Base-by-base conservation (phyloP, 2,888 invertebrate genomes). In the Drosophila paramelanica region DNA sequence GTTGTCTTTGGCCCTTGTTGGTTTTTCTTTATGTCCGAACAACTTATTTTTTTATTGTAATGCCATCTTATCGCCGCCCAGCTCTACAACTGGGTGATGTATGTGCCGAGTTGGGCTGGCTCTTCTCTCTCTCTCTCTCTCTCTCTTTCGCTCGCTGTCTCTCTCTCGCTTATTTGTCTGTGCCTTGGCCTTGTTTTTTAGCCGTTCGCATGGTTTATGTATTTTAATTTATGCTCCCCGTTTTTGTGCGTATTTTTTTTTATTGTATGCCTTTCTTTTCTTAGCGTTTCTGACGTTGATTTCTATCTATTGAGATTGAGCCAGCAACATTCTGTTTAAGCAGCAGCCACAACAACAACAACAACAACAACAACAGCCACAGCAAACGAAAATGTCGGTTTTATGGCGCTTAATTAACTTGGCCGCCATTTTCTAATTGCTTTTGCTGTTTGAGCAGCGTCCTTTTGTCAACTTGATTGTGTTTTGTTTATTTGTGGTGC, bases 381-480 rank as follows among this genome's bases (percentile, higher is more conserved):
- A 56, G 33, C 14, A 13, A 6, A 11, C 53, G 41, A 50, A 80
- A 83, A 79, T 83, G 76, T 70, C 78, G 86, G 86, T 86, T 86
- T 85, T 85, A 86, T 88, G 81, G 84, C 73, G 81, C 84, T 85
- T 85, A 85, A 85, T 85, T 85, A 85, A 85, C 89, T 85, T 83
- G 84, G 79, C 68, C 73, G 73, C 76, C 81, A 87, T 86, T 86
- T 85, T 84, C 81, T 83, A 81, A 81, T 81, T 81, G 81, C 81
- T 86, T 83, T 74, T 77, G 73, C 81, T 74, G 84, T 88, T 69
- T 77, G 74, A 56, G 73, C 74, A 69, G 78, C 65, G 65, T 66
- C 64, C 79, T 71, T 79, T 77, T 79, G 74, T 78, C 79, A 77
- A 78, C 75, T 77, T 79, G 77, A 77, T 77, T 77, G 74, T 73